Conservation (phyloP, 1,140 invertebrate species). For the Pararge aegeria region DNA sequence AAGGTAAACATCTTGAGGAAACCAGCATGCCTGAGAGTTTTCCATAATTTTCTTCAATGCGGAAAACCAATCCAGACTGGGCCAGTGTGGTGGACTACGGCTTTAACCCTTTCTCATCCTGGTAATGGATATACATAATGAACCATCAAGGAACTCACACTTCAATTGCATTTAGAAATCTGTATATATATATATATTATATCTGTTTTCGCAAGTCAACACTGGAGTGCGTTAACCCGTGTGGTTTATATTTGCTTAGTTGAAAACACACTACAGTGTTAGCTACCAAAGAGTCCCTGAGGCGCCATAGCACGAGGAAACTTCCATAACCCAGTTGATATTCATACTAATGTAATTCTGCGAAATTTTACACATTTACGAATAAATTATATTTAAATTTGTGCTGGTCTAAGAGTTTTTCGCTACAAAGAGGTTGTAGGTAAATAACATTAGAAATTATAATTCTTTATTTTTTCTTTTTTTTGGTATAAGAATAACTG, state of each 20-base stretch:
- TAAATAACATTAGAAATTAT: background rate
- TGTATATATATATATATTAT: slow-evolving; percentile 1
- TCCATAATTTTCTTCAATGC: too few species aligned
- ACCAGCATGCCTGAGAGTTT: too few species aligned
- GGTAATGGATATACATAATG: too few species aligned
- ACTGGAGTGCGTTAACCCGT: background rate
- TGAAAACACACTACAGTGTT: background rate
- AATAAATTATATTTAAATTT: slow-evolving; percentile 8
- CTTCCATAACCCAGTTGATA: slow-evolving; percentile 3
- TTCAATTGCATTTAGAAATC: too few species aligned
- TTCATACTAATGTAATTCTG: background rate
- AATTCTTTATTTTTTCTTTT: background rate
- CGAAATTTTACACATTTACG: slow-evolving; percentile 10
- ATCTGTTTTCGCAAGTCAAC: background rate
- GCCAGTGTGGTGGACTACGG: too few species aligned
- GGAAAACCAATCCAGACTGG: too few species aligned
- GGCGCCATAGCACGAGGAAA: background rate
- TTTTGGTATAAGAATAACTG: background rate
- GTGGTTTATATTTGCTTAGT: slow-evolving; percentile 3
- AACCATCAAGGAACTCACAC: too few species aligned
- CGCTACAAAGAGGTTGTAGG: background rate
- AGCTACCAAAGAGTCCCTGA: slow-evolving; percentile 1
- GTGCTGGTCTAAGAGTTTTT: slow-evolving; percentile 4
- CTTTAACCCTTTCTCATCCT: too few species aligned
- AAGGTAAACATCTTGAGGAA: too few species aligned